A percentile compares a stretch with the other conserved stretches of the same genome.
phyloP scores from a whole-genome alignment of 2,888 invertebrate genomes.

The Octodonta nipae region DNA sequence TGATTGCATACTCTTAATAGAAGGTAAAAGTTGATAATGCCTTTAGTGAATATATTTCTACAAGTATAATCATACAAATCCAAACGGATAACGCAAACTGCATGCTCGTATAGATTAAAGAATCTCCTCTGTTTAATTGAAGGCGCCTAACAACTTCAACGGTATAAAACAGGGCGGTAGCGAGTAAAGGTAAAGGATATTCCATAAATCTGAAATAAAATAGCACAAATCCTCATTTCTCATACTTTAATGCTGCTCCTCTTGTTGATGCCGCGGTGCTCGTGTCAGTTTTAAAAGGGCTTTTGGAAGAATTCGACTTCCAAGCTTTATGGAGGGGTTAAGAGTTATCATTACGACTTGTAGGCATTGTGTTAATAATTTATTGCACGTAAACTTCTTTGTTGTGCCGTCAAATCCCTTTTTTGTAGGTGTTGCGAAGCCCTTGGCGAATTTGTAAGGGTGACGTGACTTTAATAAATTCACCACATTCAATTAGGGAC shows the following conservation, averaged over 20 bases:
- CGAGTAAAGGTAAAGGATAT: too few relatives aligned
- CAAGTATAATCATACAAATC: too few relatives aligned
- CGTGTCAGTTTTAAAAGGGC: constrained; percentile 1
- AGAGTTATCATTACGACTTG: constrained; percentile 2
- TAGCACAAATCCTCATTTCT: background rate
- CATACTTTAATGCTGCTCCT: background rate
- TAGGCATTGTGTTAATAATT: constrained; percentile 1
- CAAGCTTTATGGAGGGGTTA: background rate
- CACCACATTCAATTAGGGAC: background rate
- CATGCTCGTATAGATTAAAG: too few relatives aligned
- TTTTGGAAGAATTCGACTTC: too few relatives aligned
- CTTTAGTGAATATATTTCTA: too few relatives aligned
- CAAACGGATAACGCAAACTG: too few relatives aligned
- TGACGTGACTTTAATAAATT: constrained; percentile 2
- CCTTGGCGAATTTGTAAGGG: constrained; percentile 1
- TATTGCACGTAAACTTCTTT: constrained; percentile 2
- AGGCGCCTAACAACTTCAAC: too few relatives aligned
- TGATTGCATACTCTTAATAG: too few relatives aligned
- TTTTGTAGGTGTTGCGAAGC: constrained; percentile 2
- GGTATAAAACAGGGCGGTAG: too few relatives aligned
- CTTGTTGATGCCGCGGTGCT: background rate
- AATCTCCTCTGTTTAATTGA: too few relatives aligned
- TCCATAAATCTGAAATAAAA: background rate
- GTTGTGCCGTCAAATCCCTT: background rate
- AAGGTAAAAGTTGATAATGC: too few relatives aligned